Conservation (phyloP, 92 coral and sea anemone species). For the Porites divaricata region DNA sequence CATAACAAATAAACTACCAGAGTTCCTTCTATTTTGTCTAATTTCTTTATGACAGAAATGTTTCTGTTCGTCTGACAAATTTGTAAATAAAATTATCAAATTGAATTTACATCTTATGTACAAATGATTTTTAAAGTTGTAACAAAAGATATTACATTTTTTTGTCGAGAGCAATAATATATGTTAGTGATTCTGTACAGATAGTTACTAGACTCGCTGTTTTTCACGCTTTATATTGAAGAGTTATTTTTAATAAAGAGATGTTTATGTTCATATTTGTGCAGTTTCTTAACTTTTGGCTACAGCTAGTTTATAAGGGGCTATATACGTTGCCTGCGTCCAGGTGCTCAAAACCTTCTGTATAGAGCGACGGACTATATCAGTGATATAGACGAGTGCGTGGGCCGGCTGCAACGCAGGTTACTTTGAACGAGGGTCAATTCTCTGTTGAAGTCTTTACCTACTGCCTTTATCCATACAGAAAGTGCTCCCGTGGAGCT, state of each 20-base stretch:
- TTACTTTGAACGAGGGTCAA: too few species aligned
- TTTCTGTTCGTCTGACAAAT: background rate
- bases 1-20: background rate
- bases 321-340: too few species aligned
- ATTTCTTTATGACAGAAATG: background rate
- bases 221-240: background rate
- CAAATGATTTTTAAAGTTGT: conserved; percentile 12
- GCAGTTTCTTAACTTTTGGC: background rate
- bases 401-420: too few species aligned
- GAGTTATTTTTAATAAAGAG: conserved; percentile 38
- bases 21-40: background rate
- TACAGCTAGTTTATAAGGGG: too few species aligned
- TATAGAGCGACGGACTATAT: too few species aligned
- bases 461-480: too few species aligned
- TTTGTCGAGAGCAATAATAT: too few species aligned
- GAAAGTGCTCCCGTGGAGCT: too few species aligned
- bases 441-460: too few species aligned
- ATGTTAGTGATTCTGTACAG: too few species aligned
- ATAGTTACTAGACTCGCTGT: background rate
- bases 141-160: background rate
- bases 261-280: background rate
- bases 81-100: conserved; percentile 35
- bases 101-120: background rate
- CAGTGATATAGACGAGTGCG: too few species aligned
- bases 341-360: too few species aligned